Evolutionary conservation across 2,113 vertebrate species (phyloP), one percentile per base, ranked within the genome.

Genomic region (Hiodon alosoides): DNA sequence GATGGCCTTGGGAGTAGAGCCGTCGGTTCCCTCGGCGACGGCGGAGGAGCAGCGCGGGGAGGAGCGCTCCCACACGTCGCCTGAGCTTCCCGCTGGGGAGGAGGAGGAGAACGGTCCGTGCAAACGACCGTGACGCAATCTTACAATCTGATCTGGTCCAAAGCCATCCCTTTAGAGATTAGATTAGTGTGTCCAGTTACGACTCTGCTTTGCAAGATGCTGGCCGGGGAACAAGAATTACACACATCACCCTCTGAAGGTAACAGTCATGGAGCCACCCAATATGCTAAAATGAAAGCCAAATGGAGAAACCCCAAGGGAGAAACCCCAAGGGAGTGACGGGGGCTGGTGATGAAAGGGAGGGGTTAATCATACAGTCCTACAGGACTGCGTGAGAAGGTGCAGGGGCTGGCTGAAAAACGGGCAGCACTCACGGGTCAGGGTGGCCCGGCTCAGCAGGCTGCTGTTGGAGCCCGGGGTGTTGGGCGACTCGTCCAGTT

Each of bases 1-100:
- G 89, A 94, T 98, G 85, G 97, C 96, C 82, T 92, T 96, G n/a
- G 96, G 93, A 70, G 94, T 90, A 71, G 92, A 89, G 85, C 89
- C 90, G 73, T 91, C 91, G 71, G 90, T 81, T 16, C 81, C 85
- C 54, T 84, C 89, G 74, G 85, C 77, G 68, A 84, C 89, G 74
- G 85, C 77, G 68, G 85, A 82, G 77, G 84, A 83, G 71, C 78
- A 87, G 57, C 83, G 89, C 75, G 86, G 79, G 73, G 84, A 85
- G 7, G 59, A 75, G 7, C 91, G 90, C 69, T 95, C 92, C 52
- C 84, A 85, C 71, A 88, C 77, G 74, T 93, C 92, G 11, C 87
- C 84, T 61, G 90, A 86, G 85, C 93, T 93, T 71, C 90, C 86
- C 58, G 93, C 95, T 97, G 86, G 75, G 86, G 79, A 80, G 78